These are phyloP conservation scores for Diarsia rubi DNA, from an alignment of 2,888 invertebrate genomes.

Conservation along the genomic window DNA sequence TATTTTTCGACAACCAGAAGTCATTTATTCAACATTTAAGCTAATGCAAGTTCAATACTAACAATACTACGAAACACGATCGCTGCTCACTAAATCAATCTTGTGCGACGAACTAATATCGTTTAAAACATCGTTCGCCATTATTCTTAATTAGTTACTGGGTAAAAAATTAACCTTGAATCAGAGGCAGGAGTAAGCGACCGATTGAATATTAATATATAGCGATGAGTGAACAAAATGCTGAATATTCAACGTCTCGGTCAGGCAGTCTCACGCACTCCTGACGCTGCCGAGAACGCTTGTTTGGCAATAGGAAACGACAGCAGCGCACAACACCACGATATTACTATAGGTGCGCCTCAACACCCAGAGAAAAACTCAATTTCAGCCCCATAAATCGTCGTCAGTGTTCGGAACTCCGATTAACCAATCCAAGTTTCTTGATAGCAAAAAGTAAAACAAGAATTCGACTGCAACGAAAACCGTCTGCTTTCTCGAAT, in stretches of 20 bases:
- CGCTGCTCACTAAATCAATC: constrained; percentile 55
- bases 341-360: background rate
- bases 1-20: background rate
- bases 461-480: constrained; percentile 28
- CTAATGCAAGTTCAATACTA: constrained; percentile 11
- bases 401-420: constrained; percentile 15
- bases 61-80: constrained; percentile 35
- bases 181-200: constrained; percentile 81
- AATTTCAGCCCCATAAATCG: constrained; percentile 13
- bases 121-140: constrained; percentile 69
- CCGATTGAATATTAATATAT: constrained; percentile 86
- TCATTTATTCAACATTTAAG: background rate
- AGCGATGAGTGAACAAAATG: constrained; percentile 80
- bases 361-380: constrained; percentile 11
- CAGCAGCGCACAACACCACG: constrained; percentile 34
- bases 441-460: constrained; percentile 39
- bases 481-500: constrained; percentile 30
- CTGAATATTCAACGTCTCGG: constrained; percentile 87
- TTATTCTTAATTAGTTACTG: constrained; percentile 77
- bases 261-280: constrained; percentile 81
- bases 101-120: constrained; percentile 62
- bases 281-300: constrained; percentile 45
- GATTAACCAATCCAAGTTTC: constrained; percentile 28
- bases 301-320: constrained; percentile 63
- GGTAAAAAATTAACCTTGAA: constrained; percentile 86